Percentiles rank a stretch among this genome's conserved stretches.
Conservation (phyloP, 1,140 invertebrate species). For the Neodiprion virginianus region DNA sequence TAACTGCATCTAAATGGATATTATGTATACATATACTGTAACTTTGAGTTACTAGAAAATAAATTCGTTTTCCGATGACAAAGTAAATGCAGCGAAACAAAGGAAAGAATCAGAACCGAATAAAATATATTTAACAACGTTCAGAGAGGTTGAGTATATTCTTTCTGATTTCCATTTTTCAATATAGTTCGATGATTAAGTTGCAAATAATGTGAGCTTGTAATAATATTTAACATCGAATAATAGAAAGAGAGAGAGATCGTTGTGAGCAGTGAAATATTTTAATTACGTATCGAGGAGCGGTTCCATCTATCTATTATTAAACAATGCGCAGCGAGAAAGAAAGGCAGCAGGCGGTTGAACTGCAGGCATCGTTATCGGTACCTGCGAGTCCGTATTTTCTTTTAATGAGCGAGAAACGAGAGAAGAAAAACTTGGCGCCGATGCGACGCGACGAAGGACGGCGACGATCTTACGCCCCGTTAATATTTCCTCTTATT, state of each 20-base stretch:
- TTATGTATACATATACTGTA: too few relatives aligned
- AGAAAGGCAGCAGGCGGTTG: not conserved
- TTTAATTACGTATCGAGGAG: not conserved
- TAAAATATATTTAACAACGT: too few relatives aligned
- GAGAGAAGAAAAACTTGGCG: not conserved
- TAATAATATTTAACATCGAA: too few relatives aligned
- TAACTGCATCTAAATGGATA: too few relatives aligned
- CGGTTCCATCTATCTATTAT: not conserved
- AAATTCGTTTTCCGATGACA: too few relatives aligned
- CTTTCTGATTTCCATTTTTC: too few relatives aligned
- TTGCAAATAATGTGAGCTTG: too few relatives aligned
- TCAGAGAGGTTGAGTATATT: too few relatives aligned
- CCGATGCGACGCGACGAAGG: not conserved
- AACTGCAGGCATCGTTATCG: not conserved
- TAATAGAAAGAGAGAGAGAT: not conserved
- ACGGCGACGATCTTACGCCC: not conserved
- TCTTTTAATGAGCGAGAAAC: constrained; percentile 1
- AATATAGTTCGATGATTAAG: too few relatives aligned
- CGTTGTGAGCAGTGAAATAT: not conserved
- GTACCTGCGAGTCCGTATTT: not conserved
- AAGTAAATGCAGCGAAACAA: too few relatives aligned
- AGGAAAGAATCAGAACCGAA: too few relatives aligned
- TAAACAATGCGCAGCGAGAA: not conserved
- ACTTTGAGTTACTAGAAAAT: too few relatives aligned
- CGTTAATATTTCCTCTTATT: constrained; percentile 5